A percentile compares a stretch with the other conserved stretches of the same genome.
Conservation (phyloP, 2,797 vertebrate species). For the Sebastes itinus region DNA sequence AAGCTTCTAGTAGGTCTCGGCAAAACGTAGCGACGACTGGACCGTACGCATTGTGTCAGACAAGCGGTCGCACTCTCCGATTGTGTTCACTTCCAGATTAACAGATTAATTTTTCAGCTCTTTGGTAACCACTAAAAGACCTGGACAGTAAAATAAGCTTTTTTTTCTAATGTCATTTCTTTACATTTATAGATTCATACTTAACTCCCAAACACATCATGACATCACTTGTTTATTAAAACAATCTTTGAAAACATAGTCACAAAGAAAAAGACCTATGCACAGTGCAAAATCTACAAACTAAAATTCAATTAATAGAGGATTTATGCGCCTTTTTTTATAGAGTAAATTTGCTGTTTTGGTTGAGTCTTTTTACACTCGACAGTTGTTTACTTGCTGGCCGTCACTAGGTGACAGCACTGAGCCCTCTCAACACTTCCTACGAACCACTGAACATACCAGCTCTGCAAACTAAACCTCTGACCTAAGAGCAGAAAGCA, state of each 20-base stretch:
- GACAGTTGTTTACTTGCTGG: constrained; percentile 8
- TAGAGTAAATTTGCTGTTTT: constrained; percentile 40
- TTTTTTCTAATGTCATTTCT: constrained; percentile 68
- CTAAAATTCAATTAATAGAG: constrained; percentile 57
- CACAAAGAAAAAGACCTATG: constrained; percentile 65
- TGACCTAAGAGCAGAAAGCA: constrained; percentile 33
- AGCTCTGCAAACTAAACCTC: constrained; percentile 56
- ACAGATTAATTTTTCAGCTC: constrained; percentile 82
- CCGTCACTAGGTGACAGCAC: constrained; percentile 45
- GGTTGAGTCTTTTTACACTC: constrained; percentile 10
- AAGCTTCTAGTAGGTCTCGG: constrained; percentile 47
- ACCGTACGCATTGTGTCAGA: constrained; percentile 6
- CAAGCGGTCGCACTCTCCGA: constrained; percentile 39
- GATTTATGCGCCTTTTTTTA: constrained; percentile 49
- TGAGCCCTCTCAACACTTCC: constrained; percentile 41
- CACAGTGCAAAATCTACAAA: constrained; percentile 83
- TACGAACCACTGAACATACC: constrained; percentile 49
- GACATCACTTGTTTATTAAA: constrained; percentile 82
- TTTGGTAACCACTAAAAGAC: constrained; percentile 91
- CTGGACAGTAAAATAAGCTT: constrained; percentile 77
- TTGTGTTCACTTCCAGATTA: constrained; percentile 69
- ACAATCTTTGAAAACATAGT: constrained; percentile 80
- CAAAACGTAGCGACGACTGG: constrained; percentile 29
- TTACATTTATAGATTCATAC: constrained; percentile 73
- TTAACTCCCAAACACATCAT: constrained; percentile 71